Percentiles rank a stretch among this genome's conserved stretches.
These are phyloP conservation scores for Heterocephalus glaber DNA, from an alignment of 2,113 vertebrate species.

Conservation along the genomic window DNA sequence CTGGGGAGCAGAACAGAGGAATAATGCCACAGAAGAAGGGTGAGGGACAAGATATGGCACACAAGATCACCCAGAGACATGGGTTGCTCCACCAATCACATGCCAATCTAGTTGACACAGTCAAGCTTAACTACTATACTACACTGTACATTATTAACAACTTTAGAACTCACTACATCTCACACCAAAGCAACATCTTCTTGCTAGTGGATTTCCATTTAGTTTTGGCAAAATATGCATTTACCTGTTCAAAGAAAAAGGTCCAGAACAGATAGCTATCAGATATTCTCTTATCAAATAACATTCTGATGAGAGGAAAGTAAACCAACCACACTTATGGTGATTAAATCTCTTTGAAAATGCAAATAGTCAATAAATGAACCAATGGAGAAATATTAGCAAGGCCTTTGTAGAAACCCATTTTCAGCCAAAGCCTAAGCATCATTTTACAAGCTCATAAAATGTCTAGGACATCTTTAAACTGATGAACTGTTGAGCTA, in stretches of 20 bases:
- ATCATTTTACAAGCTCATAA: background rate
- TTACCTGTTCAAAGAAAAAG: background rate
- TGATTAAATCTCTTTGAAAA: slow-evolving; percentile 63
- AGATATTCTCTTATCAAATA: slow-evolving; percentile 38
- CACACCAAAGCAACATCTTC: background rate
- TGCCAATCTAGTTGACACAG: background rate
- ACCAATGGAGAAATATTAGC: background rate
- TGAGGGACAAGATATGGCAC: background rate
- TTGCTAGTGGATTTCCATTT: slow-evolving; percentile 6
- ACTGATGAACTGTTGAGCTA: background rate
- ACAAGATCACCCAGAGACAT: background rate
- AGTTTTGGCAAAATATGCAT: slow-evolving; percentile 28
- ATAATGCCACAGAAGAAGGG: background rate
- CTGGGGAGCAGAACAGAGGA: background rate
- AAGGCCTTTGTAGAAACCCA: slow-evolving; percentile 13
- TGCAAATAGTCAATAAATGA: background rate
- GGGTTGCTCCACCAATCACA: background rate
- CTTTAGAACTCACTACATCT: background rate
- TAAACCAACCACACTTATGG: background rate
- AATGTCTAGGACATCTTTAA: slow-evolving; percentile 13
- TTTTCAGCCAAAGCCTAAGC: slow-evolving; percentile 12
- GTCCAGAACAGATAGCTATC: background rate
- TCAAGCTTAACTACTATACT: background rate
- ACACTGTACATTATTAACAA: background rate
- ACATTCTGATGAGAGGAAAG: slow-evolving; percentile 45